Evolutionary conservation across 2,113 vertebrate genomes (phyloP).

Genomic region (Lonchura striata): DNA sequence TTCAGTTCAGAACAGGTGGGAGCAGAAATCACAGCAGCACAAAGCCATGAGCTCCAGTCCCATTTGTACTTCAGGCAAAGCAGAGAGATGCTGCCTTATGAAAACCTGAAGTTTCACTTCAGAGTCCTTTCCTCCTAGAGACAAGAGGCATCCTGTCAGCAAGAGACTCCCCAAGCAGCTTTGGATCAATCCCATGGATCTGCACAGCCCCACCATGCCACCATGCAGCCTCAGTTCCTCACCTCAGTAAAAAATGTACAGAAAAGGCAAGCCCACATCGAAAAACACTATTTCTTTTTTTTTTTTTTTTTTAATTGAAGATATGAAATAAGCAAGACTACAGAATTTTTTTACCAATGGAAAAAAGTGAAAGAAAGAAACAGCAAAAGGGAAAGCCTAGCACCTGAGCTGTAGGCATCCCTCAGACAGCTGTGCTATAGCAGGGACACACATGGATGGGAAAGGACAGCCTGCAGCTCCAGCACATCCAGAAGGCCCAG

Average conservation of each 20-base stretch:
- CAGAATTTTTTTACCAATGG: not conserved
- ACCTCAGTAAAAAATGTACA: not conserved
- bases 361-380: not conserved
- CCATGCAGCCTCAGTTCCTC: not conserved
- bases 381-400: not conserved
- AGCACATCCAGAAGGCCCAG: not conserved
- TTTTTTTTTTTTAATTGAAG: not conserved
- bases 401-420: not conserved
- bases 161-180: not conserved
- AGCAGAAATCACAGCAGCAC: not conserved
- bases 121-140: not conserved
- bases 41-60: not conserved
- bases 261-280: not conserved
- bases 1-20: not conserved
- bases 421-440: not conserved
- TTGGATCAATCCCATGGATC: not conserved
- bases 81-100: not conserved
- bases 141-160: not conserved
- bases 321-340: not conserved
- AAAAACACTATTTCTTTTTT: not conserved
- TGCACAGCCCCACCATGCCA: not conserved
- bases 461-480: not conserved
- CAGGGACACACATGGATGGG: not conserved
- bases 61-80: not conserved
- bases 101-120: not conserved